These are phyloP conservation scores for Drosophila athabasca DNA, from an alignment of 1,140 invertebrate genomes.

Conservation along the genomic window DNA sequence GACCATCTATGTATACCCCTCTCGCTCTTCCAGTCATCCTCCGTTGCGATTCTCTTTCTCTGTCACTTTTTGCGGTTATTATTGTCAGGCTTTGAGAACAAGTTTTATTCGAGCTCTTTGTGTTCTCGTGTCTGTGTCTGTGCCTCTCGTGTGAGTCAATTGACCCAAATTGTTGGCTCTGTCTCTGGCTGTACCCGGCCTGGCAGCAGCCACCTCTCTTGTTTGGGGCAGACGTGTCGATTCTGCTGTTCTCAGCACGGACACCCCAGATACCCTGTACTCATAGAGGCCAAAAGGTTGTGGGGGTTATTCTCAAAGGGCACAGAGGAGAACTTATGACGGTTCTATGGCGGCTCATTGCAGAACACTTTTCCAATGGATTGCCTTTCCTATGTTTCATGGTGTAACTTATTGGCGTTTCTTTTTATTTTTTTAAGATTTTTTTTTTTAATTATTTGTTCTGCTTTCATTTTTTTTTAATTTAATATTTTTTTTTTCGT, in stretches of 20 bases:
- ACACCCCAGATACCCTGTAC: slow-evolving; percentile 32
- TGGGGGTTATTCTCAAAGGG: too few relatives aligned
- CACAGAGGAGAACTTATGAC: too few relatives aligned
- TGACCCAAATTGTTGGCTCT: slow-evolving; percentile 48
- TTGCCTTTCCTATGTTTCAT: too few relatives aligned
- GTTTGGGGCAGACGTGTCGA: slow-evolving; percentile 46
- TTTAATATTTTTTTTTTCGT: too few relatives aligned
- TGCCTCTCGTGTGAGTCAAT: slow-evolving; percentile 55
- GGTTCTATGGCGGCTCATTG: too few relatives aligned
- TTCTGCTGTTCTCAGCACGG: slow-evolving; percentile 47
- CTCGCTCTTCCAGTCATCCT: background rate
- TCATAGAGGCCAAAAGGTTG: background rate
- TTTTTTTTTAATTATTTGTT: too few relatives aligned
- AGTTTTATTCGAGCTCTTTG: slow-evolving; percentile 49
- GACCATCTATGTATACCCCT: slow-evolving; percentile 19
- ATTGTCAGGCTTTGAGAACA: slow-evolving; percentile 57
- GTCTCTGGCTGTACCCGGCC: slow-evolving; percentile 32
- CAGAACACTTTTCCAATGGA: too few relatives aligned
- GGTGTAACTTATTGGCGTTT: too few relatives aligned
- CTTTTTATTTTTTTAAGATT: too few relatives aligned
- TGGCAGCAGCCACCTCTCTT: slow-evolving; percentile 40
- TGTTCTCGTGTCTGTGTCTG: slow-evolving; percentile 15
- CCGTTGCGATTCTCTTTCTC: background rate
- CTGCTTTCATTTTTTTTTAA: too few relatives aligned
- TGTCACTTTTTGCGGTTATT: slow-evolving; percentile 42